Base-by-base conservation (phyloP, 2,797 vertebrate genomes). In the Uromys caudimaculatus region DNA sequence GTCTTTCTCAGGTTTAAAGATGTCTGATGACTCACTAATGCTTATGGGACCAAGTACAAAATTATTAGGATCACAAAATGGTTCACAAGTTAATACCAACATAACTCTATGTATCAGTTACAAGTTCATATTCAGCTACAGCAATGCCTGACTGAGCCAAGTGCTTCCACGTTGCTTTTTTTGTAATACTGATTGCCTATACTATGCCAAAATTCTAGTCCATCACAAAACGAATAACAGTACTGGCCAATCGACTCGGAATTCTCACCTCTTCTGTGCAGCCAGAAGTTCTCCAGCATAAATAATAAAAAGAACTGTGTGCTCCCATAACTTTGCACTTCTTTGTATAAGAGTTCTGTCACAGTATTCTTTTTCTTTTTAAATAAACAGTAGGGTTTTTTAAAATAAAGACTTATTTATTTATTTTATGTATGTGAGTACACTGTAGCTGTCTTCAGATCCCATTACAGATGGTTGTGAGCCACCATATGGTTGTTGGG, bases 1-100 rank as follows among this genome's bases (percentile, higher is more conserved):
- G 17, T 10, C 58, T 90, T 62, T 76, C 17, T 69, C 24, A 79
- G 41, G 56, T 41, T 90, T 71, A 90, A 87, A 82, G 58, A 78
- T 90, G 19, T 92, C 76, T 78, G 84, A 84, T 76, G 52, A 50
- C 3, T 92, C 76, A 92, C 29, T 88, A 85, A 94, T 88, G 12
- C 41, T 76, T 82, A 47, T 58, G 88, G 9, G 92, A 38, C 82
- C 8, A 6, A 85, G 29, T 58, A 12, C 67, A 81, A 95, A 89
- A 52, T 50, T 44, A 41, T 93, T 79, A 79, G 47, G 35, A 73
- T 73, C 3, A 44, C 24, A 44, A 62, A 83, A 41, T 17, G n/a
- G 27, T 86, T 58, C 2, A 84, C 81, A 73, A 84, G 14, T 58
- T 64, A 62, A 62, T 35, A 84, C 4, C 83, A 93, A 56, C 44